These are phyloP conservation scores for Centropristis striata DNA, from an alignment of 2,113 vertebrate genomes.

Conservation along the genomic window DNA sequence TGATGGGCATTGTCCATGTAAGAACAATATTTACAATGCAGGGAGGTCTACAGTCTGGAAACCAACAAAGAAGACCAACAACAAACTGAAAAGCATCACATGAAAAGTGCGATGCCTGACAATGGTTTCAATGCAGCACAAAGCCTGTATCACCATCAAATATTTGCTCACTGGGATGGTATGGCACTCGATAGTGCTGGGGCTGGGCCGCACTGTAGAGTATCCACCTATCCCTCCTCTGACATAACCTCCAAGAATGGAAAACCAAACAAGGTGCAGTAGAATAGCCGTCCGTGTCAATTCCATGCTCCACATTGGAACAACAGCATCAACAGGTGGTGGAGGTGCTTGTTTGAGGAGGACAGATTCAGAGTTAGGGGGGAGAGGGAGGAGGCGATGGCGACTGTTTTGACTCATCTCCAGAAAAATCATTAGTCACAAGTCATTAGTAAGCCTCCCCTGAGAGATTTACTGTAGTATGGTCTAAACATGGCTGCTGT, in stretches of 20 bases:
- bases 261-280: conserved; percentile 69
- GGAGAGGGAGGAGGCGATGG: background rate
- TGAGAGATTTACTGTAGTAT: conserved; percentile 35
- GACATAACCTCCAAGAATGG: conserved; percentile 51
- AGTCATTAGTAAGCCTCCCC: conserved; percentile 63
- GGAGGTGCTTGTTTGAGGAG: conserved; percentile 55
- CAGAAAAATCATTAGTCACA: conserved; percentile 54
- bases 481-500: conserved; percentile 67
- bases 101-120: conserved; percentile 13
- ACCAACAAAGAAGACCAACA: conserved; percentile 27
- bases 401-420: conserved; percentile 57
- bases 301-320: conserved; percentile 7
- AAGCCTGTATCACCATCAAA: conserved; percentile 58
- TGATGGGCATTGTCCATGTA: background rate
- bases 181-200: conserved; percentile 25
- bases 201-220: conserved; percentile 11
- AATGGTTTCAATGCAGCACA: conserved; percentile 32
- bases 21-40: background rate
- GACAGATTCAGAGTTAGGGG: conserved; percentile 1
- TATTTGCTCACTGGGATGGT: conserved; percentile 69
- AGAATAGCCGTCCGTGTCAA: conserved; percentile 35
- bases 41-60: background rate
- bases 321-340: conserved; percentile 19
- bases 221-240: conserved; percentile 27
- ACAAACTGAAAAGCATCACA: conserved; percentile 25